phyloP scores from a whole-genome alignment of 2,888 invertebrate species.

The Ecliptopera silaceata region DNA sequence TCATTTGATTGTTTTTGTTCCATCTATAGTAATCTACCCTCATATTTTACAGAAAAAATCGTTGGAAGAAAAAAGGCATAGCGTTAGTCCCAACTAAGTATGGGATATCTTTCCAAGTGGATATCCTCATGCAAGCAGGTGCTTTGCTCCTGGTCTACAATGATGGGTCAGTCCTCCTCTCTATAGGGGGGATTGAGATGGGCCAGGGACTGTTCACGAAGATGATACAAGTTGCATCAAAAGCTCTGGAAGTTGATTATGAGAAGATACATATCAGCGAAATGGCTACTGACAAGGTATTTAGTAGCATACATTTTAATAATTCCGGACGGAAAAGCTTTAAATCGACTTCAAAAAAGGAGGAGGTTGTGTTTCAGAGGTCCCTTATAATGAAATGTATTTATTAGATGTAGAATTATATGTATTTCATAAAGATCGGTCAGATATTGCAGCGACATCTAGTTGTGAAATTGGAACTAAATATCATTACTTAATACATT shows the following conservation, averaged over 20 bases:
- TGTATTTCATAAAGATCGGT: too few species aligned
- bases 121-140: conserved; percentile 89
- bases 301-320: too few species aligned
- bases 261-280: conserved; percentile 88
- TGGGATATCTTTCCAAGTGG: conserved; percentile 87
- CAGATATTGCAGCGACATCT: too few species aligned
- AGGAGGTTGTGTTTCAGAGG: too few species aligned
- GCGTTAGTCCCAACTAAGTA: conserved; percentile 89
- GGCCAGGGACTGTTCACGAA: conserved; percentile 96
- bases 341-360: too few species aligned
- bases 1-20: too few species aligned
- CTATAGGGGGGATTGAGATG: conserved; percentile 94
- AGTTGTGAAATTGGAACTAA: too few species aligned
- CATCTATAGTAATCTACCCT: too few species aligned
- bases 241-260: conserved; percentile 84
- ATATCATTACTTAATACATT: too few species aligned
- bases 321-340: too few species aligned
- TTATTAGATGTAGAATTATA: too few species aligned
- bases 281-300: conserved; percentile 88
- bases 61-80: conserved; percentile 91
- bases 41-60: conserved; percentile 78
- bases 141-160: conserved; percentile 90
- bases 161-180: conserved; percentile 90
- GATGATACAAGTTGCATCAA: conserved; percentile 92
- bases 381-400: too few species aligned